Base-by-base conservation (phyloP, 2,797 vertebrate species). In the Girardinus metallicus region DNA sequence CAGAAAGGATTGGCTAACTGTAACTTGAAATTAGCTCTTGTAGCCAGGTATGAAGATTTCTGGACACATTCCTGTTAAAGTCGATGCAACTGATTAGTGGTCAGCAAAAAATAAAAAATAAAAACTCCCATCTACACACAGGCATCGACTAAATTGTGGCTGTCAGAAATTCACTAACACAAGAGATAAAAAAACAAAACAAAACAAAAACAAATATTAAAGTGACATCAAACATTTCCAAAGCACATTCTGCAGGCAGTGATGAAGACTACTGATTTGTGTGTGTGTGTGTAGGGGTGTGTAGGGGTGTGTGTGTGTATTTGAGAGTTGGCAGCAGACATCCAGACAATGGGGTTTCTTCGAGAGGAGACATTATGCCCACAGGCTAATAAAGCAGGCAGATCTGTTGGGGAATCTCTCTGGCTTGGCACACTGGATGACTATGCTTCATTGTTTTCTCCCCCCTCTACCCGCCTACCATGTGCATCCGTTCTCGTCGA, bases 321-420 rank as follows among this genome's bases (percentile, higher is more conserved):
- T 23, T 26, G 23, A 53, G 75, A 49, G 57, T 55, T 75, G 75
- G 78, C 75, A 74, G 79, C 76, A 76, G 77, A 79, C 72, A 62
- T 73, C 29, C 85, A 87, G 76, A 85, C 83, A 85, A 83, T 81
- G 57, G 72, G 78, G 80, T 74, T 64, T 53, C 74, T 83, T 88
- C 72, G 73, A 51, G 80, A 80, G 77, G 78, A 60, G 79, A 90
- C 78, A 1, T 80, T 70, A 74, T 66, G 60, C 81, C 87, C 75
- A 75, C 44, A 85, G 86, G 83, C 83, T 82, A 73, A 83, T 82
- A 72, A 83, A 90, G 83, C 43, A 82, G 80, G 46, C 76, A 77
- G 80, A 87, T 89, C 80, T 84, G 70, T 82, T 76, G 80, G 80
- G 73, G 75, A 80, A 85, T 88, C 74, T 86, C 70, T 39, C 64